These are phyloP conservation scores for Acronicta leporina DNA, from an alignment of 2,888 invertebrate species.

Conservation along the genomic window DNA sequence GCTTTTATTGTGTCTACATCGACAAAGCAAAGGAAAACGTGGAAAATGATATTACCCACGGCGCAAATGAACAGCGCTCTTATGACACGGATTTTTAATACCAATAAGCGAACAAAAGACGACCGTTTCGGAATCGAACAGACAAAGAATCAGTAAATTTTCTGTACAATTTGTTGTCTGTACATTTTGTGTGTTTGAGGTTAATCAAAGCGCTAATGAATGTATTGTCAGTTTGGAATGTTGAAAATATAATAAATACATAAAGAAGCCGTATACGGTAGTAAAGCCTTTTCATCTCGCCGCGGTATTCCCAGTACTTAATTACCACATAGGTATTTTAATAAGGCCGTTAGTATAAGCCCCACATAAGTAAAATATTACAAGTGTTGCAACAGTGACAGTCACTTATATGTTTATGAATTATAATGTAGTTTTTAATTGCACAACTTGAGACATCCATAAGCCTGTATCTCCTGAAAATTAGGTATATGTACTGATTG, in stretches of 20 bases:
- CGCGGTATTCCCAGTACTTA: conserved; percentile 15
- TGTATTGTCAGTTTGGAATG: conserved; percentile 19
- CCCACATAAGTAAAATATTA: conserved; percentile 10
- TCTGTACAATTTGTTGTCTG: conserved; percentile 17
- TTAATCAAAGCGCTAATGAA: conserved; percentile 22
- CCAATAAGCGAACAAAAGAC: conserved; percentile 45
- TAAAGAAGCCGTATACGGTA: conserved; percentile 1
- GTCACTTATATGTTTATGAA: neutral
- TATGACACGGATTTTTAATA: conserved; percentile 42
- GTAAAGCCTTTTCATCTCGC: conserved; percentile 17
- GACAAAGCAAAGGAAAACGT: conserved; percentile 74
- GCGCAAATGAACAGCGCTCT: conserved; percentile 56
- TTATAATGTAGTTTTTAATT: neutral
- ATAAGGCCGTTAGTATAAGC: conserved; percentile 2
- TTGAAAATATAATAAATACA: conserved; percentile 24
- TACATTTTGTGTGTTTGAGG: conserved; percentile 14
- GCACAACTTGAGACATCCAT: no score
- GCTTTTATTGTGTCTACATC: conserved; percentile 85
- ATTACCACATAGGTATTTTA: conserved; percentile 27
- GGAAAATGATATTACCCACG: conserved; percentile 72
- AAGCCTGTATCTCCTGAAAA: no score
- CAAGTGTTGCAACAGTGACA: neutral
- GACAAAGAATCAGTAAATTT: conserved; percentile 31
- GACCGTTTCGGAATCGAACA: conserved; percentile 8
- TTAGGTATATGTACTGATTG: no score